Evolutionary conservation across 2,113 vertebrate genomes (phyloP).

Genomic region (Ceyx cyanopectus): DNA sequence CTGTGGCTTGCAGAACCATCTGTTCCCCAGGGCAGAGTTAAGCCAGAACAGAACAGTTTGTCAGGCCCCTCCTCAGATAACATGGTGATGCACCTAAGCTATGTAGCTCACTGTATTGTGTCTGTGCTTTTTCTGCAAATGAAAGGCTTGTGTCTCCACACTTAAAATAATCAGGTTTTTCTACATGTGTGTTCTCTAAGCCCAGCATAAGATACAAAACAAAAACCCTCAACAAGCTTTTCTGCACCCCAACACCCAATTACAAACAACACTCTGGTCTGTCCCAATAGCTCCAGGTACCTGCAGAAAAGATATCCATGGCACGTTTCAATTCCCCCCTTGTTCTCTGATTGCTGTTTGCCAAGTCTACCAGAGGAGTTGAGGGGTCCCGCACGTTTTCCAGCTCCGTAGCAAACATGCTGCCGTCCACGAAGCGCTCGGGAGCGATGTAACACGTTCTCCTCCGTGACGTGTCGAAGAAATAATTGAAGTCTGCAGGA

Average conservation of each 20-base stretch:
- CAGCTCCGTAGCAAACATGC: constrained; percentile 89
- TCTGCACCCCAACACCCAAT: background rate
- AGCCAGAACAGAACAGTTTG: background rate
- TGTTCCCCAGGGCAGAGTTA: background rate
- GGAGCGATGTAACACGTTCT: constrained; percentile 96
- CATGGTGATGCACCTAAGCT: background rate
- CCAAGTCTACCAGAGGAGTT: constrained; percentile 93
- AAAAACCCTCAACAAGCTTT: background rate
- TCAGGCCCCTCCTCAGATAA: background rate
- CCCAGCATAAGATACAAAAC: no score
- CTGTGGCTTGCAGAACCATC: background rate
- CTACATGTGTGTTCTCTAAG: background rate
- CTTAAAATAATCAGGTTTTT: background rate
- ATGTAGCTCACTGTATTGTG: background rate
- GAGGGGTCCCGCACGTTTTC: constrained; percentile 89
- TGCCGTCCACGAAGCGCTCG: constrained; percentile 95
- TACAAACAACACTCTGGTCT: background rate
- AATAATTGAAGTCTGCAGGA: constrained; percentile 98
- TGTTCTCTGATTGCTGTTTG: constrained; percentile 92
- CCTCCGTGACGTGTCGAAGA: constrained; percentile 94
- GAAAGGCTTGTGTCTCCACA: background rate
- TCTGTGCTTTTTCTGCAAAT: background rate
- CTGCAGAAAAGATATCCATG: constrained; percentile 99
- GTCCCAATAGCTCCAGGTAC: constrained; percentile 66
- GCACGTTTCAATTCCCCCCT: constrained; percentile 91